These are phyloP conservation scores for Elgaria multicarinata DNA, from an alignment of 2,113 vertebrate species.

Conservation along the genomic window DNA sequence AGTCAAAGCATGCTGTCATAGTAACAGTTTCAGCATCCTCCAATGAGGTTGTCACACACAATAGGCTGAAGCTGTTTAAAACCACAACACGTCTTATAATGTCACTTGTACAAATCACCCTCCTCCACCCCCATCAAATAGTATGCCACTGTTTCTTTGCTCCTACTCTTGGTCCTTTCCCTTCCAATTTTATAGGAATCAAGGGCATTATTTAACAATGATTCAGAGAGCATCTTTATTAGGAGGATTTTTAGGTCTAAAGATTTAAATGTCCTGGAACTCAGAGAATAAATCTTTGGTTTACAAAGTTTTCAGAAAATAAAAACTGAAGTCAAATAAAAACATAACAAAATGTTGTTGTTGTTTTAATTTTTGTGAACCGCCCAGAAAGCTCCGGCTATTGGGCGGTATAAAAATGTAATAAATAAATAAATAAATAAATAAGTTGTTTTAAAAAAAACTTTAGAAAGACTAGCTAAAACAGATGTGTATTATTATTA, in stretches of 20 bases:
- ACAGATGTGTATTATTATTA: no score
- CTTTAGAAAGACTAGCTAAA: no score
- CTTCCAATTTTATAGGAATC: neutral
- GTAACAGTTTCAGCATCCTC: slow-evolving; percentile 58
- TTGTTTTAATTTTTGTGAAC: no score
- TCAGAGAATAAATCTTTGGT: neutral
- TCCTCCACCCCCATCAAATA: slow-evolving; percentile 11
- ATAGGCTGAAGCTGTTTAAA: slow-evolving; percentile 13
- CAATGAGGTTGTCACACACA: slow-evolving; percentile 41
- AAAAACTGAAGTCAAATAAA: no score
- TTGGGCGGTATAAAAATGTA: no score
- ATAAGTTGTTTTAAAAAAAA: no score
- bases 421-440: no score
- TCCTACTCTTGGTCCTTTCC: neutral
- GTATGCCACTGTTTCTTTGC: neutral
- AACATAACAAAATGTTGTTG: no score
- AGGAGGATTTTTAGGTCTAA: neutral
- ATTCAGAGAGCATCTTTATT: neutral
- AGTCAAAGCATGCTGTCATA: slow-evolving; percentile 63
- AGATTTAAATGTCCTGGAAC: neutral
- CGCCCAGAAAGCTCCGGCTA: no score
- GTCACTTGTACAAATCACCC: neutral
- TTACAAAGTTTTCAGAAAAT: no score
- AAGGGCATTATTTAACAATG: neutral
- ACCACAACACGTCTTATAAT: neutral